These are phyloP conservation scores for Tipula vernalis DNA, from an alignment of 2,888 invertebrate species.

Conservation along the genomic window DNA sequence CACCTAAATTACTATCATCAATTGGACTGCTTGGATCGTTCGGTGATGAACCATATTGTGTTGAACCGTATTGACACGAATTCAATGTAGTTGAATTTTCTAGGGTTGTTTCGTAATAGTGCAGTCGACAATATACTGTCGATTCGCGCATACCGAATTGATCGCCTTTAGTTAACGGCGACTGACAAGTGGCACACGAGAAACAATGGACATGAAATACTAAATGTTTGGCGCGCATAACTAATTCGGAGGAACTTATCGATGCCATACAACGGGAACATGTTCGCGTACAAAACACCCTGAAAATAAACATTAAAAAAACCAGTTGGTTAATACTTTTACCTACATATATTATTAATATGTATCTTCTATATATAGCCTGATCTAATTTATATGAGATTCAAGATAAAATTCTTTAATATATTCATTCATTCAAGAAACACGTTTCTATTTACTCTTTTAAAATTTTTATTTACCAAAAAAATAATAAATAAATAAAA, in stretches of 20 bases:
- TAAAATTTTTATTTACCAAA: neutral
- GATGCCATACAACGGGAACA: slow-evolving; percentile 83
- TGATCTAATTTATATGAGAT: neutral
- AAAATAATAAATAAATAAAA: neutral
- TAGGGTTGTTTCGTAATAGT: slow-evolving; percentile 31
- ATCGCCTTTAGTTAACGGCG: slow-evolving; percentile 82
- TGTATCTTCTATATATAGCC: neutral
- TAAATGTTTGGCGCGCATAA: slow-evolving; percentile 85
- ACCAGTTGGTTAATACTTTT: neutral
- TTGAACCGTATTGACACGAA: slow-evolving; percentile 41
- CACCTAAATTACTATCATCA: slow-evolving; percentile 19
- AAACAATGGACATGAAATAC: slow-evolving; percentile 94
- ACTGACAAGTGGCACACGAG: slow-evolving; percentile 79
- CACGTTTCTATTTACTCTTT: neutral
- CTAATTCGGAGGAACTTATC: slow-evolving; percentile 81
- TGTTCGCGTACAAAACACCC: slow-evolving; percentile 79
- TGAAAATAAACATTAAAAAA: slow-evolving; percentile 37
- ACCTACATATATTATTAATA: neutral
- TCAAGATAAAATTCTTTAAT: neutral
- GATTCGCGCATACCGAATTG: slow-evolving; percentile 87
- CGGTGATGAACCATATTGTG: slow-evolving; percentile 37
- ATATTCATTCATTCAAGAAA: neutral
- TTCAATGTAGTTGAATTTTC: slow-evolving; percentile 28
- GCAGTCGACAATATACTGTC: slow-evolving; percentile 63
- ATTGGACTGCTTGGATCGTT: slow-evolving; percentile 35